These are phyloP conservation scores for Botrylloides violaceus DNA, from an alignment of 23 tunicate genomes.

Conservation along the genomic window DNA sequence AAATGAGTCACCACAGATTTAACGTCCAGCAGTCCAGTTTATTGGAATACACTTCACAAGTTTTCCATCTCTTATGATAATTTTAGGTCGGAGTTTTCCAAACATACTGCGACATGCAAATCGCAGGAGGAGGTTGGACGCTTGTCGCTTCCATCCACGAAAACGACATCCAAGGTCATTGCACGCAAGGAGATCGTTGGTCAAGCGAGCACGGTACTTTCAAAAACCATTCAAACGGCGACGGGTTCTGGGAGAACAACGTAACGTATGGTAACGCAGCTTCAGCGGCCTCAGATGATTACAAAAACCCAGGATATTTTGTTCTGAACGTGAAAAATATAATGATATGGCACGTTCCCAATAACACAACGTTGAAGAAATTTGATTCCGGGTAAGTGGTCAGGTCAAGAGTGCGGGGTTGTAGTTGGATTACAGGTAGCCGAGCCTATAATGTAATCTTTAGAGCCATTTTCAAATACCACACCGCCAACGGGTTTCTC, in stretches of 20 bases:
- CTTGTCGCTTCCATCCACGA: too few relatives aligned
- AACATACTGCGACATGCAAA: constrained; percentile 4
- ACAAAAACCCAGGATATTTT: constrained; percentile 24
- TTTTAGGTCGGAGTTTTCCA: too few relatives aligned
- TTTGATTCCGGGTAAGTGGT: not conserved
- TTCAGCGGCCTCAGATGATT: constrained; percentile 17
- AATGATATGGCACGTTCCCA: constrained; percentile 27
- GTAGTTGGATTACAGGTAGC: too few relatives aligned
- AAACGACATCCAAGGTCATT: not conserved
- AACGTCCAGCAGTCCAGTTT: too few relatives aligned
- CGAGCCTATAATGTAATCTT: too few relatives aligned
- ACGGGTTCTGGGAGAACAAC: constrained; percentile 18
- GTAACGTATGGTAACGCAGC: constrained; percentile 5
- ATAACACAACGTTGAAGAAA: not conserved
- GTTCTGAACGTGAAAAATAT: constrained; percentile 1
- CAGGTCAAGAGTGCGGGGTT: too few relatives aligned
- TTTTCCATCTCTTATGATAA: too few relatives aligned
- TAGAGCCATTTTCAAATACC: constrained; percentile 11
- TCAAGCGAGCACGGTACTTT: constrained; percentile 26
- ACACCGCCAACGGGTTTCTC: constrained; percentile 8
- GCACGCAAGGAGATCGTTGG: constrained; percentile 24
- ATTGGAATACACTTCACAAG: too few relatives aligned
- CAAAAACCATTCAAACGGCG: constrained; percentile 20
- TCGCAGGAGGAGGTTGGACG: constrained; percentile 15
- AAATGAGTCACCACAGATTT: too few relatives aligned